These are phyloP conservation scores for Margarornis squamiger DNA, from an alignment of 2,797 vertebrate genomes.

Conservation along the genomic window DNA sequence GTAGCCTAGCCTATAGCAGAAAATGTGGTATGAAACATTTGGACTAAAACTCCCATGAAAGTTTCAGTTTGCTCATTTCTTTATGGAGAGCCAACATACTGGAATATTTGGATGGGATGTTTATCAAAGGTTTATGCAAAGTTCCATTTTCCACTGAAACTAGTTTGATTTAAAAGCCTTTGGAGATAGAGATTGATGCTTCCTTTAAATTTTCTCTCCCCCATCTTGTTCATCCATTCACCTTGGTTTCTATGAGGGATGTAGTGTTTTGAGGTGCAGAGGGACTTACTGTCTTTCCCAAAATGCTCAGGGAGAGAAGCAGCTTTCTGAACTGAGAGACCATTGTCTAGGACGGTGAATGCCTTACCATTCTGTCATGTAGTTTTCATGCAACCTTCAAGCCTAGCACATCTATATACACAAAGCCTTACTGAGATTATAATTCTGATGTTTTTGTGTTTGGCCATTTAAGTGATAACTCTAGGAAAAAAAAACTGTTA, in stretches of 20 bases:
- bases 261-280: not conserved
- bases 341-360: not conserved
- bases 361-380: not conserved
- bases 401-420: not conserved
- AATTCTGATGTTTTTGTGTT: not conserved
- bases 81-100: not conserved
- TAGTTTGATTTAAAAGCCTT: not conserved
- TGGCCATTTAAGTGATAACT: not conserved
- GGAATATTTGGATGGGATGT: not conserved
- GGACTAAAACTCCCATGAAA: not conserved
- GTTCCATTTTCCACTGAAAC: not conserved
- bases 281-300: accelerated
- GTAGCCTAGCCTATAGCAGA: not conserved
- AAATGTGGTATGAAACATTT: not conserved
- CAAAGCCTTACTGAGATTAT: not conserved
- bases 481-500: not conserved
- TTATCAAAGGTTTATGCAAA: not conserved
- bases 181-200: not conserved
- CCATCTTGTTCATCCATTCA: not conserved
- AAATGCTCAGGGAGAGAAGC: not conserved
- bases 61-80: not conserved
- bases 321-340: not conserved
- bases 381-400: not conserved
- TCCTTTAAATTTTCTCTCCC: not conserved
- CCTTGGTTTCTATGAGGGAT: not conserved